These are phyloP conservation scores for Poeciliopsis gracilis DNA, from an alignment of 2,797 vertebrate genomes.

Conservation along the genomic window DNA sequence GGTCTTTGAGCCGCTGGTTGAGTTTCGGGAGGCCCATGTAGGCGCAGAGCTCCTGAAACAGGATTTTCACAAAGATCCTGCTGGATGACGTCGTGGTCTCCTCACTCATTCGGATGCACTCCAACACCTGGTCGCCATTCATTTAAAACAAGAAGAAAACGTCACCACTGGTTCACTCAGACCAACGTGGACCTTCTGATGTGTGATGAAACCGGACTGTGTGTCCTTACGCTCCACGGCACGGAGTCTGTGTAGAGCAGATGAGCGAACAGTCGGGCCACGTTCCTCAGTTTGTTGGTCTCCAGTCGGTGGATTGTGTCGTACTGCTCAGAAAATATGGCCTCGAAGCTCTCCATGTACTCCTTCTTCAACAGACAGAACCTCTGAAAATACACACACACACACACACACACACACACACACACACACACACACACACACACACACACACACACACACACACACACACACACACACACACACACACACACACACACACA, in stretches of 20 bases:
- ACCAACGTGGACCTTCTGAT: background rate
- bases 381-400: conserved; percentile 77
- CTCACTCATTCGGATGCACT: conserved; percentile 94
- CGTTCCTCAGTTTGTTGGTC: conserved; percentile 98
- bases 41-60: conserved; percentile 98
- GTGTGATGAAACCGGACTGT: conserved; percentile 11
- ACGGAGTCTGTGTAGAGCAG: conserved; percentile 96
- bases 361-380: conserved; percentile 98
- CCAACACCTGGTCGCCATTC: conserved; percentile 86
- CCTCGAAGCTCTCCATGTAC: conserved; percentile 98
- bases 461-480: no score
- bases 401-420: conserved; percentile 3
- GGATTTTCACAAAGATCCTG: conserved; percentile 99
- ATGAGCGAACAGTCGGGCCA: conserved; percentile 96
- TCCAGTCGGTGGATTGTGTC: conserved; percentile 97
- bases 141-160: background rate
- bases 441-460: no score
- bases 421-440: no score
- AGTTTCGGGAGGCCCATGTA: conserved; percentile 98
- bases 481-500: conserved; percentile 2
- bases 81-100: conserved; percentile 98
- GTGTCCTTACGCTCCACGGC: conserved; percentile 93
- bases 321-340: conserved; percentile 95
- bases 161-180: background rate
- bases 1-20: conserved; percentile 94